A percentile compares a stretch with the other conserved stretches of the same genome.
These are phyloP conservation scores for Scrobipalpa costella DNA, from an alignment of 2,888 invertebrate genomes.

Conservation along the genomic window DNA sequence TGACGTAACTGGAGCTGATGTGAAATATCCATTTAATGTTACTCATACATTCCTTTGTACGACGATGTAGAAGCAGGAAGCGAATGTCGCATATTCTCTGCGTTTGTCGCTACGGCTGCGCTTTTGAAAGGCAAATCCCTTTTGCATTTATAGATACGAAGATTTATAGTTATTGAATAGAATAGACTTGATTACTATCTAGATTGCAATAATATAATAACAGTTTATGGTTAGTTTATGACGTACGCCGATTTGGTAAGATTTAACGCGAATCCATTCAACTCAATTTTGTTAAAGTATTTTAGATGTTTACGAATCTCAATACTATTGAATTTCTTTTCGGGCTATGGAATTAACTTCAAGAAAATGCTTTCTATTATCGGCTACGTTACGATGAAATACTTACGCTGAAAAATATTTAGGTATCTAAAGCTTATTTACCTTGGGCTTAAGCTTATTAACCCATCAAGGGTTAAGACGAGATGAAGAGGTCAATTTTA, in stretches of 20 bases:
- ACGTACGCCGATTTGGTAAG: neutral
- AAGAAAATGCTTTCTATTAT: neutral
- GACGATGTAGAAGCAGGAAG: constrained; percentile 15
- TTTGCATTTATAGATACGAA: neutral
- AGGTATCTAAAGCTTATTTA: neutral
- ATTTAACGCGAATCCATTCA: neutral
- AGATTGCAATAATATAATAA: no score
- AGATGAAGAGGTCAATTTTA: no score
- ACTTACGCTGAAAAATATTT: neutral
- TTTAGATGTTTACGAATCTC: no score
- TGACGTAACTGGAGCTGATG: neutral
- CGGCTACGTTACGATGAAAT: neutral
- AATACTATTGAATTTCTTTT: no score
- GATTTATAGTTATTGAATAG: no score
- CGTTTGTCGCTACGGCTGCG: constrained; percentile 24
- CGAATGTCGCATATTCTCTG: constrained; percentile 32
- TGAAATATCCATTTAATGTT: constrained; percentile 17
- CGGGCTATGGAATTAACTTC: neutral
- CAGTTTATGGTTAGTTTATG: neutral
- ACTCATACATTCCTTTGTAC: constrained; percentile 18
- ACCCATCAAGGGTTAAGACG: no score
- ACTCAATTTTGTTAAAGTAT: neutral
- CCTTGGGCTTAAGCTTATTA: no score
- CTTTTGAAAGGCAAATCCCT: neutral
- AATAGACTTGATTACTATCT: no score